Evolutionary conservation across 2,888 invertebrate species (phyloP).

Genomic region (Cephus rjabovi): DNA sequence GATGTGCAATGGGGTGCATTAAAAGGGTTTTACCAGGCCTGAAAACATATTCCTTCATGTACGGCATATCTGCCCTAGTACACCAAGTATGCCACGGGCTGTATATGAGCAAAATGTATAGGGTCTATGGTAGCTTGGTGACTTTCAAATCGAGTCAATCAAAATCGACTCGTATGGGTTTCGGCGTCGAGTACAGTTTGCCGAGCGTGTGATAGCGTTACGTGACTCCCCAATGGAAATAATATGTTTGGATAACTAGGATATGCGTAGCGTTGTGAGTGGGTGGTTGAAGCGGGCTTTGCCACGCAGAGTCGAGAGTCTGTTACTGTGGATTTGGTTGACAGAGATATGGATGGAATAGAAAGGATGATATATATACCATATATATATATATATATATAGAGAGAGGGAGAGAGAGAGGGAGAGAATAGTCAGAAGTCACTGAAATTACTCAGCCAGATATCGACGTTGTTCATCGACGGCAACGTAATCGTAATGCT

Average conservation of each 20-base stretch:
- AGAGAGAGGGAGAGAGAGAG: too few species aligned
- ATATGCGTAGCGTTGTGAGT: not conserved
- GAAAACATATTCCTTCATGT: too few species aligned
- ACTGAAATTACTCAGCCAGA: not conserved
- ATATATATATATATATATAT: too few species aligned
- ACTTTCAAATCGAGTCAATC: not conserved
- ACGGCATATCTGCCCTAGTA: not conserved
- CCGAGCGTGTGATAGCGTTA: conserved; percentile 35
- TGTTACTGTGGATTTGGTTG: not conserved
- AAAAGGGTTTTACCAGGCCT: not conserved
- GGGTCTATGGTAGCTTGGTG: not conserved
- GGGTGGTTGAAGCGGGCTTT: not conserved
- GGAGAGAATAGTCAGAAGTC: too few species aligned
- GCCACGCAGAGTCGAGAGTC: not conserved
- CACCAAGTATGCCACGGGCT: not conserved
- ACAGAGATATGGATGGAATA: not conserved
- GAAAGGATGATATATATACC: not conserved
- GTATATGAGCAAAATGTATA: not conserved
- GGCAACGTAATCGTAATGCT: not conserved
- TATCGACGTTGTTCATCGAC: not conserved
- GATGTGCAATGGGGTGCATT: conserved; percentile 1
- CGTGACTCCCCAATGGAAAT: conserved; percentile 38
- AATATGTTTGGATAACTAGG: conserved; percentile 29
- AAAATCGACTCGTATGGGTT: not conserved
- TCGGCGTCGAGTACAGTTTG: not conserved